Evolutionary conservation across 2,888 invertebrate species (phyloP).

Genomic region (Ichneumon xanthorius): DNA sequence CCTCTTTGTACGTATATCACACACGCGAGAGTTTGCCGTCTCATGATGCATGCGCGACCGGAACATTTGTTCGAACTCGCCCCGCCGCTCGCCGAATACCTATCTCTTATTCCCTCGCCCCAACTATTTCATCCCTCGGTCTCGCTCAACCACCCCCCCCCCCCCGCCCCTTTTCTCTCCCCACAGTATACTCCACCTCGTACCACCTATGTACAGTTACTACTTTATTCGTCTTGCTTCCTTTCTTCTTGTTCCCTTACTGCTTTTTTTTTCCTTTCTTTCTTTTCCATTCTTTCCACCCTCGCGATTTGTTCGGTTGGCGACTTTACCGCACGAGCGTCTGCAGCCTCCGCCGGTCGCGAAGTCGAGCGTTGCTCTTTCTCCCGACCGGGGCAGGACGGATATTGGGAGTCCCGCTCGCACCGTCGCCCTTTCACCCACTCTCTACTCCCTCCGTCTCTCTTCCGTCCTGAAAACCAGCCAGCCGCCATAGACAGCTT

Average conservation of each 20-base stretch:
- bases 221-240: conserved; percentile 51
- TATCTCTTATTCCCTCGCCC: conserved; percentile 56
- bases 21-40: conserved; percentile 35
- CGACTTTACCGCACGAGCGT: conserved; percentile 39
- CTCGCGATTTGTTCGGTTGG: conserved; percentile 25
- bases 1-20: conserved; percentile 32
- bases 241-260: conserved; percentile 19
- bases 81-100: conserved; percentile 38
- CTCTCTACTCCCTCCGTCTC: not conserved
- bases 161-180: conserved; percentile 8
- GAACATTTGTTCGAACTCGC: conserved; percentile 59
- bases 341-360: conserved; percentile 33
- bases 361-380: conserved; percentile 37
- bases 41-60: conserved; percentile 62
- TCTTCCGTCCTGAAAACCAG: conserved; percentile 5
- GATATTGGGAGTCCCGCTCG: conserved; percentile 50
- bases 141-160: conserved; percentile 9
- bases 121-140: conserved; percentile 41
- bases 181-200: not conserved
- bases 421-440: conserved; percentile 15
- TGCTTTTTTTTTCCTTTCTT: conserved; percentile 1
- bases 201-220: conserved; percentile 40
- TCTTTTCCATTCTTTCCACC: conserved; percentile 12
- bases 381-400: not conserved
- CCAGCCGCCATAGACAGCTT: conserved; percentile 71